phyloP scores from a whole-genome alignment of 2,888 invertebrate genomes.

The Spilarctia lutea region DNA sequence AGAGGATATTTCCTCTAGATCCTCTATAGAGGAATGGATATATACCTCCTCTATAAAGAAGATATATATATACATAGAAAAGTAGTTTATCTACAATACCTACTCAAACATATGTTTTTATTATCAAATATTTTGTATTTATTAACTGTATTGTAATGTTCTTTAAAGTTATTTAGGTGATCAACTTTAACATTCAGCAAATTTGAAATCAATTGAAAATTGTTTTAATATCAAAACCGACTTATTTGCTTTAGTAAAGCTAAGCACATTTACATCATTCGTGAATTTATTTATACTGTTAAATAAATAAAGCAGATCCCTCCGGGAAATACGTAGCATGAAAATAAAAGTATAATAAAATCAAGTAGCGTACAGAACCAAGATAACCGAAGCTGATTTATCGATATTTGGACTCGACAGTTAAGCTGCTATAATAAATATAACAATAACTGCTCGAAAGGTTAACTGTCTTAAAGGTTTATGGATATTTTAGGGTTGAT shows the following conservation, averaged over 20 bases:
- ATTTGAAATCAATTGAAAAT: too few relatives aligned
- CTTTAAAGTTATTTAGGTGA: background rate
- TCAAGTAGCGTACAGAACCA: background rate
- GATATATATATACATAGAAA: too few relatives aligned
- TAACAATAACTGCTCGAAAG: slow-evolving; percentile 9
- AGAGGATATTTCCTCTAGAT: too few relatives aligned
- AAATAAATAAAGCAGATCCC: background rate
- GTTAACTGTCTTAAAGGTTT: background rate
- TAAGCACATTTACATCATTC: too few relatives aligned
- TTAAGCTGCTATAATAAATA: background rate
- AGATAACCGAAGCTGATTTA: background rate
- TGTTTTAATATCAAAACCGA: too few relatives aligned
- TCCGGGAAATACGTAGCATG: background rate
- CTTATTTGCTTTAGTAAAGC: background rate
- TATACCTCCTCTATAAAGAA: too few relatives aligned
- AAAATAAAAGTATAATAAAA: background rate
- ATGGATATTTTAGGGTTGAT: background rate
- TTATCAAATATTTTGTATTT: too few relatives aligned
- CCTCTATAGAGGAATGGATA: too few relatives aligned
- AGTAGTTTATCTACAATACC: too few relatives aligned
- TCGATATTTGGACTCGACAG: slow-evolving; percentile 1
- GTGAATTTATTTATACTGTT: too few relatives aligned
- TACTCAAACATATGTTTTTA: too few relatives aligned
- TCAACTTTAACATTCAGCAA: too few relatives aligned
- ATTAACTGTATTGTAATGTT: background rate